These are phyloP conservation scores for Hydropsyche betteni DNA, from an alignment of 2,888 invertebrate genomes.

Conservation along the genomic window DNA sequence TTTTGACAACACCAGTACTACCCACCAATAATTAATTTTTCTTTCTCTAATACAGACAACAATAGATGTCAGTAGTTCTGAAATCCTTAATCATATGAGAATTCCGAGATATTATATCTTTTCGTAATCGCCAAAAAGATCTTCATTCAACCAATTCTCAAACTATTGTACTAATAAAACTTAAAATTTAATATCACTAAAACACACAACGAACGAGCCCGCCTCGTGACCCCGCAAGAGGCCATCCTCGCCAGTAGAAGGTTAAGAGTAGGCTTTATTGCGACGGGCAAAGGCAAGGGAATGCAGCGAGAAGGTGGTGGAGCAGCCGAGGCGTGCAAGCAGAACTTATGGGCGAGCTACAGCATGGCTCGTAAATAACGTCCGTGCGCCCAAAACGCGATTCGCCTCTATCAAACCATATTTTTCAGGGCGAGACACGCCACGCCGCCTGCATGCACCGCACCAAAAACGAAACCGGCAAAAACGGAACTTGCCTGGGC, in stretches of 20 bases:
- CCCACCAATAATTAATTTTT: too few species aligned
- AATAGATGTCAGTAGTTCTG: too few species aligned
- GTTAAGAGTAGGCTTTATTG: conserved; percentile 23
- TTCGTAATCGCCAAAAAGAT: too few species aligned
- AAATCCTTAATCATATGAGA: too few species aligned
- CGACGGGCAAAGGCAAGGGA: not conserved
- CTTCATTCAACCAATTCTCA: too few species aligned
- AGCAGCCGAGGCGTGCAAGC: not conserved
- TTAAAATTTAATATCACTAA: conserved; percentile 12
- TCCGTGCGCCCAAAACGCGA: conserved; percentile 30
- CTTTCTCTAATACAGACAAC: too few species aligned
- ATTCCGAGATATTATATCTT: too few species aligned
- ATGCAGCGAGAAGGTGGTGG: too few species aligned
- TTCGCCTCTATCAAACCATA: conserved; percentile 43
- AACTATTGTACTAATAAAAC: conserved; percentile 26
- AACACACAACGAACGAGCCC: conserved; percentile 18
- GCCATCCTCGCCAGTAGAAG: not conserved
- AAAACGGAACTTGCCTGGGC: too few species aligned
- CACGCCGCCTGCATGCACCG: conserved; percentile 36
- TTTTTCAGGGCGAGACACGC: conserved; percentile 43
- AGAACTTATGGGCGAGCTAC: conserved; percentile 14
- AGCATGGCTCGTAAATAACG: conserved; percentile 33
- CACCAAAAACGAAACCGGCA: conserved; percentile 3
- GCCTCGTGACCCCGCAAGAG: not conserved
- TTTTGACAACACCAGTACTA: too few species aligned